These are phyloP conservation scores for Morphnarchus princeps DNA, from an alignment of 2,113 vertebrate genomes.

Conservation along the genomic window DNA sequence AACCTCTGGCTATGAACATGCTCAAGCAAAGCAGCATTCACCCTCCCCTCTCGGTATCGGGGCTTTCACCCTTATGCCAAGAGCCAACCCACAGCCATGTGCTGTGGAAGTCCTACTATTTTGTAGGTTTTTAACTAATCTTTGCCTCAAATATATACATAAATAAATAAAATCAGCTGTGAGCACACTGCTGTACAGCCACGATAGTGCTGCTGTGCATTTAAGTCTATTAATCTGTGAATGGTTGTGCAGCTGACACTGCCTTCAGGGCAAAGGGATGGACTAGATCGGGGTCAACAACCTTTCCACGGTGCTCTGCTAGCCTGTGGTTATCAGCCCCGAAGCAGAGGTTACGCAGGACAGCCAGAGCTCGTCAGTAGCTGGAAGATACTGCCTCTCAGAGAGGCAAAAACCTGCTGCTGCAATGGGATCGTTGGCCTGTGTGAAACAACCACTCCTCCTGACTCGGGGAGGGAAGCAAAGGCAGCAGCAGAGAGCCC, in stretches of 20 bases:
- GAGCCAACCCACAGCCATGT: not conserved
- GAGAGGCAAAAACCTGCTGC: not conserved
- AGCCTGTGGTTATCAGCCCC: not conserved
- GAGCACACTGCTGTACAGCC: not conserved
- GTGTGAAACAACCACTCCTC: not conserved
- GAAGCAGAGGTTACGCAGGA: not conserved
- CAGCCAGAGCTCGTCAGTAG: not conserved
- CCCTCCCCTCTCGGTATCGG: not conserved
- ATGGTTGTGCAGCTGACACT: not conserved
- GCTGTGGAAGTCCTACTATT: not conserved
- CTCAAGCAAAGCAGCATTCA: not conserved
- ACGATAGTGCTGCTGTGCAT: not conserved
- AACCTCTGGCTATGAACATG: not conserved
- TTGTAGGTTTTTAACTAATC: not conserved
- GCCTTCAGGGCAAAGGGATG: slow-evolving; percentile 17
- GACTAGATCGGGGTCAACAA: not conserved
- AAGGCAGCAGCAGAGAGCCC: not conserved
- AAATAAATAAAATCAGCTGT: not conserved
- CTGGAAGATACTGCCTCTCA: not conserved
- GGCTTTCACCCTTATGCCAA: not conserved
- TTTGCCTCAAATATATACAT: not conserved
- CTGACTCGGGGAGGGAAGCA: not conserved
- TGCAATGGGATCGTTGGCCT: not conserved
- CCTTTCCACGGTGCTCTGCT: not conserved
- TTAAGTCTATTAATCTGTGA: not conserved